Evolutionary conservation across 92 coral and sea anemone genomes (phyloP).

Genomic region (Pocillopora meandrina): DNA sequence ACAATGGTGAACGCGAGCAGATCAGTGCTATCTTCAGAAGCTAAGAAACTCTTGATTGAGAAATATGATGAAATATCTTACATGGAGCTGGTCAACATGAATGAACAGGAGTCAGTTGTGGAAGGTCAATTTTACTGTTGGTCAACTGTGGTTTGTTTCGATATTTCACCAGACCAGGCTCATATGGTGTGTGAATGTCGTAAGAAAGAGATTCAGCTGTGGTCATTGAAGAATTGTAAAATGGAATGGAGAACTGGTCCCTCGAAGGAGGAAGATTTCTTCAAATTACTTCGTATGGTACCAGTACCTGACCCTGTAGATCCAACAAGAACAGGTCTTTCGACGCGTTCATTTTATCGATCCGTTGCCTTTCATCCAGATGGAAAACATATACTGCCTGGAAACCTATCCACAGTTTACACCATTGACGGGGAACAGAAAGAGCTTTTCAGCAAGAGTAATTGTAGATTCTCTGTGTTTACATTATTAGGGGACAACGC

Average conservation of each 20-base stretch:
- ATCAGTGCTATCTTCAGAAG: not conserved
- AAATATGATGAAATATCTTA: not conserved
- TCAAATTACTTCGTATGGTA: too few species aligned
- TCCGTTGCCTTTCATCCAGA: constrained; percentile 11
- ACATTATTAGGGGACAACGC: not conserved
- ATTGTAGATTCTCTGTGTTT: not conserved
- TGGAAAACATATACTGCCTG: not conserved
- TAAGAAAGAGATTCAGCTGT: too few species aligned
- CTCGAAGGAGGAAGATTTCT: too few species aligned
- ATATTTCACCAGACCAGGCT: too few species aligned
- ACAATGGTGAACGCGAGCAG: constrained; percentile 8
- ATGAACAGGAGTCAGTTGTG: not conserved
- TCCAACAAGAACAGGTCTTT: too few species aligned
- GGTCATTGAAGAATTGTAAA: too few species aligned
- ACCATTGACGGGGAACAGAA: not conserved
- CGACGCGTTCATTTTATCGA: too few species aligned
- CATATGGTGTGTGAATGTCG: too few species aligned
- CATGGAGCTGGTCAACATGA: constrained; percentile 1
- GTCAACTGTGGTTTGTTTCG: constrained; percentile 4
- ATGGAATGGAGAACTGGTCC: too few species aligned
- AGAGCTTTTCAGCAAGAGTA: not conserved
- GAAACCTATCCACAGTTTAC: constrained; percentile 5
- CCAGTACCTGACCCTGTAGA: too few species aligned
- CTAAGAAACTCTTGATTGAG: not conserved
- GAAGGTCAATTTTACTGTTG: not conserved